Conservation (phyloP, 1,140 invertebrate genomes). For the Lineus longissimus region DNA sequence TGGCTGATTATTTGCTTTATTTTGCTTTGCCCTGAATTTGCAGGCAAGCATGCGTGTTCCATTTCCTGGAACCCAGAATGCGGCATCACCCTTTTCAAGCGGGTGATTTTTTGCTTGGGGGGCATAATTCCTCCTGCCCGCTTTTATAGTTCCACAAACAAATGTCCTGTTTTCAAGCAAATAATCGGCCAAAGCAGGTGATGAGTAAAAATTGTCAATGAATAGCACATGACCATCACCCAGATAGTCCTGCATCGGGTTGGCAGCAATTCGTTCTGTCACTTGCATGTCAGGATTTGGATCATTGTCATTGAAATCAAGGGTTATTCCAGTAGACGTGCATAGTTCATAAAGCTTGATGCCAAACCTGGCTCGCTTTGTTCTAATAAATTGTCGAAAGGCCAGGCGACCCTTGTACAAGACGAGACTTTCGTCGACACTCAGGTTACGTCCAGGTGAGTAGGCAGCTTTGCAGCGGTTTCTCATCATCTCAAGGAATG, state of each 20-base stretch:
- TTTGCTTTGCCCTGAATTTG: neutral
- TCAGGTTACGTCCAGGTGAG: neutral
- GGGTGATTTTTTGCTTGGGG: neutral
- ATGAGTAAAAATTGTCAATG: neutral
- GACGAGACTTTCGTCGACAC: neutral
- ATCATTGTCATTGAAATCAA: slow-evolving; percentile 1
- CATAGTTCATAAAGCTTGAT: slow-evolving; percentile 4
- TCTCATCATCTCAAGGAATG: neutral
- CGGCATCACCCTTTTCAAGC: neutral
- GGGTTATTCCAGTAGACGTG: neutral
- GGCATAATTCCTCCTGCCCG: neutral
- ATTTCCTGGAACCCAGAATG: neutral
- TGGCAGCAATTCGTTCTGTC: slow-evolving; percentile 2
- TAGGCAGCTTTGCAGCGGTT: neutral
- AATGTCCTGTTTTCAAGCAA: slow-evolving; percentile 1
- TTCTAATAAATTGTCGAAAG: slow-evolving; percentile 4
- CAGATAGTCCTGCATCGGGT: neutral
- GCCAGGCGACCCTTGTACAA: neutral
- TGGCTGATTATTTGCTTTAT: slow-evolving; percentile 1
- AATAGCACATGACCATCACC: neutral
- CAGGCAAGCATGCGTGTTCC: neutral
- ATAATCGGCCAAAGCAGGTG: slow-evolving; percentile 1
- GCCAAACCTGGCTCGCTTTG: neutral
- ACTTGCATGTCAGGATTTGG: neutral
- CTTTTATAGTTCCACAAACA: neutral